Evolutionary conservation across 1,140 invertebrate species (phyloP).

Genomic region (Pomphorhynchus laevis): DNA sequence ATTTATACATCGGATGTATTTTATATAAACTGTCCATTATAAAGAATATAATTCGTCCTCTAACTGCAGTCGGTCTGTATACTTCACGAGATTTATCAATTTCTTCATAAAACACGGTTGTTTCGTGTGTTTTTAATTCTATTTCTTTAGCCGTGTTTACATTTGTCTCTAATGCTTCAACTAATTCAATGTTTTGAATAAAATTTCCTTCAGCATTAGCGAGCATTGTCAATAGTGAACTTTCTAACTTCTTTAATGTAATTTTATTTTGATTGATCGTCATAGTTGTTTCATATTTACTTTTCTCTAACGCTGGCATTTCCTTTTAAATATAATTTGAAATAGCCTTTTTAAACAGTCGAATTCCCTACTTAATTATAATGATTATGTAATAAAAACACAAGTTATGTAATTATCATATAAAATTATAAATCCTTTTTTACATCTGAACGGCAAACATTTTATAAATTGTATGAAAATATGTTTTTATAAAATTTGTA

Average conservation of each 20-base stretch:
- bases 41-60: not conserved
- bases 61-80: not conserved
- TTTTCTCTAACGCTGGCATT: constrained; percentile 7
- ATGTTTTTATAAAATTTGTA: no score
- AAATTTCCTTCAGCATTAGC: constrained; percentile 10
- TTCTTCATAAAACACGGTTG: not conserved
- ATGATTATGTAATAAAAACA: no score
- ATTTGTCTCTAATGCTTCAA: constrained; percentile 3
- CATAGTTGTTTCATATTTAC: constrained; percentile 6
- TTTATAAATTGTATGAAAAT: no score
- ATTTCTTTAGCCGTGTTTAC: not conserved
- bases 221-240: constrained; percentile 8
- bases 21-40: not conserved
- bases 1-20: not conserved
- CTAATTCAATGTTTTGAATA: constrained; percentile 8
- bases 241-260: constrained; percentile 8
- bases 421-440: no score
- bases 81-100: constrained; percentile 4
- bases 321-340: not conserved
- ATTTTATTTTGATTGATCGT: constrained; percentile 9
- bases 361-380: no score
- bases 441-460: no score
- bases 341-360: no score
- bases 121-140: not conserved
- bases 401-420: no score